Evolutionary conservation across 2,888 invertebrate genomes (phyloP).

Genomic region (Hyposoter dolosus): DNA sequence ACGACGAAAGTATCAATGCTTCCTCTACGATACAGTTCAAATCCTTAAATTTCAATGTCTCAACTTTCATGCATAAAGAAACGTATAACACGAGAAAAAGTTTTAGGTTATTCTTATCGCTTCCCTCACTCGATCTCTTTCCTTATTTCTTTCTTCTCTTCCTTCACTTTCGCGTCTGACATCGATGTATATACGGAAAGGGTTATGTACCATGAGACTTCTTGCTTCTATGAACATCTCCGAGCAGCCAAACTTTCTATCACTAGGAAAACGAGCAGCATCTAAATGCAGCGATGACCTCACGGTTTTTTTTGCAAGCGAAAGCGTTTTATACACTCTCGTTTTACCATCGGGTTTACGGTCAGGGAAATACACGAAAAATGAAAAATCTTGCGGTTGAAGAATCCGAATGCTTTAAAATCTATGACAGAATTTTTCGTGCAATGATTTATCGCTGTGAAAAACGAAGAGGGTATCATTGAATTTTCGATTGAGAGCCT

Average conservation of each 20-base stretch:
- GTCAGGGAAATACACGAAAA: neutral
- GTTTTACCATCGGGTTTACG: neutral
- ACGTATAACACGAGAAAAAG: conserved; percentile 30
- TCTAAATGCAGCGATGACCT: conserved; percentile 7
- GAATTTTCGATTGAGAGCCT: neutral
- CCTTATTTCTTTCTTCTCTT: neutral
- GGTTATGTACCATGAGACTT: conserved; percentile 24
- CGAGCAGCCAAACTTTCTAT: conserved; percentile 42
- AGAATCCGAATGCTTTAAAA: neutral
- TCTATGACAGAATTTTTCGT: neutral
- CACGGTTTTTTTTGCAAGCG: conserved; percentile 17
- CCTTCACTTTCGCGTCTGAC: conserved; percentile 9
- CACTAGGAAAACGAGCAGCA: conserved; percentile 31
- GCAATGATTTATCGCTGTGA: neutral
- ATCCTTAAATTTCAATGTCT: conserved; percentile 49
- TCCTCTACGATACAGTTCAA: conserved; percentile 17
- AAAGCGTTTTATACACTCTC: conserved; percentile 26
- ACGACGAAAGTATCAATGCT: conserved; percentile 27
- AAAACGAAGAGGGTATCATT: neutral
- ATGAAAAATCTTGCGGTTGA: neutral
- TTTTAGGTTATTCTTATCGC: conserved; percentile 35
- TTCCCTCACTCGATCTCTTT: neutral
- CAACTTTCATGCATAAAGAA: conserved; percentile 17
- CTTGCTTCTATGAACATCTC: conserved; percentile 19
- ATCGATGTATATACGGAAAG: conserved; percentile 13